Evolutionary conservation across 2,113 vertebrate genomes (phyloP).

Genomic region (Leptosomus discolor): DNA sequence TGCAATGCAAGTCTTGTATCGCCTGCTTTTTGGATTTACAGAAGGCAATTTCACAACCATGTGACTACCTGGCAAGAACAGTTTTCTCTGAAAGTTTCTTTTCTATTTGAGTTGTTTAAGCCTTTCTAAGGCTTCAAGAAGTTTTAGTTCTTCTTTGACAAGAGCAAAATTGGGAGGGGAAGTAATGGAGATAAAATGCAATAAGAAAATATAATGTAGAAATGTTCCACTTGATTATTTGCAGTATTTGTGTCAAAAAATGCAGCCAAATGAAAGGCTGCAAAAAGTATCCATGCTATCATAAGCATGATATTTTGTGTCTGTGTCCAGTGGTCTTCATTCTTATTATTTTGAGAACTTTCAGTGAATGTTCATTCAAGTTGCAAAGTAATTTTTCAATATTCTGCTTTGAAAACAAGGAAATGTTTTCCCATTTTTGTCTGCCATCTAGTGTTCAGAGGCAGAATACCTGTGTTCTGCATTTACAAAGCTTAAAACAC

Average conservation of each 20-base stretch:
- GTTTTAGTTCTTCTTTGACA: neutral
- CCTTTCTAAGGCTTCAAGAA: neutral
- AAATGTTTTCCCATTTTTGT: constrained; percentile 44
- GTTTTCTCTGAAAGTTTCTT: neutral
- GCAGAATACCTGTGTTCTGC: neutral
- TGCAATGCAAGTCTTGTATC: neutral
- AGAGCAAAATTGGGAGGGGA: neutral
- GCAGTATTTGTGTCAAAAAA: neutral
- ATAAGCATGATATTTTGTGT: neutral
- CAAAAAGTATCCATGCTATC: neutral
- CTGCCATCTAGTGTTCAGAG: constrained; percentile 68
- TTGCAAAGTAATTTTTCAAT: neutral
- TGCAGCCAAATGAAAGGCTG: neutral
- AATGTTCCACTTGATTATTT: neutral
- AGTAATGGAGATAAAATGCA: neutral
- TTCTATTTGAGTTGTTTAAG: neutral
- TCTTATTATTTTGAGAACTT: neutral
- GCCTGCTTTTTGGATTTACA: neutral
- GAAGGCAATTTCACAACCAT: neutral
- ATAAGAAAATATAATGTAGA: neutral
- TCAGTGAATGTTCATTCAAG: neutral
- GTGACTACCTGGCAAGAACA: neutral
- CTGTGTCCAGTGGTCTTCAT: neutral
- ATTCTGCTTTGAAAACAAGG: neutral
- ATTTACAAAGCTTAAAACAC: neutral